Base-by-base conservation (phyloP, 2,797 vertebrate species). In the Pristis pectinata region DNA sequence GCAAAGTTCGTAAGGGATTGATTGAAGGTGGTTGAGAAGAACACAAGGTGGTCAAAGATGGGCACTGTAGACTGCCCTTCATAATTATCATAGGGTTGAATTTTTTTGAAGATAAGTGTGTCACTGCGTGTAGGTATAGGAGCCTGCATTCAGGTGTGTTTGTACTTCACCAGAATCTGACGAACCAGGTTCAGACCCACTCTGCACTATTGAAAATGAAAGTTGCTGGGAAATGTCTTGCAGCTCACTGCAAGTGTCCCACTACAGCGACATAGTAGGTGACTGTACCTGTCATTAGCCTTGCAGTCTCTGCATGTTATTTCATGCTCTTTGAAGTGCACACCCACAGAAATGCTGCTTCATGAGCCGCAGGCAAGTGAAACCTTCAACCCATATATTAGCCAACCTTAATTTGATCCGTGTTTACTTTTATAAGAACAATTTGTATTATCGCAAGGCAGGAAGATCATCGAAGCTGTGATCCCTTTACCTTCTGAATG, bases 341-440 rank as follows among this genome's bases (percentile, higher is more conserved):
- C 27, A 17, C 44, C 41, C 24, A 2, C 41, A 67, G 13, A 24
- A 64, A 3, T 0, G n/a, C 61, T 22, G 24, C 19, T 67, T 67
- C n/a, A 6, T 87, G n/a, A n/a, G 56, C 27, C 67, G 27, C 92
- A 53, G 24, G 10, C 17, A 91, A 64, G 67, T 49, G 44, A 74
- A 34, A 53, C 7, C 41, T 53, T 76, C 92, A 34, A 74, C 87
- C 37, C n/a, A 41, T 67, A 59, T n/a, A 53, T 76, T 76, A 56
- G 92, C 92, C 72, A 53, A 94, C 92, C 44, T 76, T 94, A 7
- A 74, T 94, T 94, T 94, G 44, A 94, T n/a, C 72, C 34, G 41
- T 72, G 27, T 76, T 74, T 94, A 56, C 92, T 94, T 53, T 76
- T 49, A 19, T 41, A 93, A 93, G 30, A 53, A 74, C 30, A 76